phyloP scores from a whole-genome alignment of 1,140 invertebrate genomes.

The Rhizoglyphus robini region DNA sequence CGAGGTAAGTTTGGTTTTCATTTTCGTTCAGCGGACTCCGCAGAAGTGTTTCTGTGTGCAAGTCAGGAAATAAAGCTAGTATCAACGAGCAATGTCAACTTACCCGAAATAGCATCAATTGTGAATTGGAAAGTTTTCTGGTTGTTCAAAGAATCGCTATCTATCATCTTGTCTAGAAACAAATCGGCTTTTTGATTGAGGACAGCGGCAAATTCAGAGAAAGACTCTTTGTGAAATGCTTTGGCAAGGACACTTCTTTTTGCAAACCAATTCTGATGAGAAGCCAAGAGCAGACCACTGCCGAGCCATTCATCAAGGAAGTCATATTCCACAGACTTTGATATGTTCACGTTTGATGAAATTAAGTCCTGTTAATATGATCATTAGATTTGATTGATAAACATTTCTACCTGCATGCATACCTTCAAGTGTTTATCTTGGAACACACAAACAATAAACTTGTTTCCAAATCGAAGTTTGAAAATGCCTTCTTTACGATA shows the following conservation, averaged over 20 bases:
- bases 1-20: conserved; percentile 54
- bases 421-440: too few relatives aligned
- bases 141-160: not conserved
- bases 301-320: conserved; percentile 64
- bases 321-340: conserved; percentile 54
- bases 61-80: too few relatives aligned
- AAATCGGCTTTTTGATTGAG: not conserved
- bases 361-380: not conserved
- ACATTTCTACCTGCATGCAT: too few relatives aligned
- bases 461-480: not conserved
- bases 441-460: not conserved
- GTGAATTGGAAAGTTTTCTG: not conserved
- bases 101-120: not conserved
- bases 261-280: conserved; percentile 57
- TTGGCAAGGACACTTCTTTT: conserved; percentile 77
- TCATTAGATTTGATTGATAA: too few relatives aligned
- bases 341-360: not conserved
- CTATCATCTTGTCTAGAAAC: not conserved
- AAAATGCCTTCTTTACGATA: not conserved
- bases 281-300: conserved; percentile 62
- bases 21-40: too few relatives aligned
- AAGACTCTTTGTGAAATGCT: conserved; percentile 53
- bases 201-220: not conserved
- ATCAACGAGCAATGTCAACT: conserved; percentile 35
- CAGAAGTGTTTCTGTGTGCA: too few relatives aligned